These are phyloP conservation scores for Eupleurogrammus muticus DNA, from an alignment of 2,797 vertebrate species.

Conservation along the genomic window DNA sequence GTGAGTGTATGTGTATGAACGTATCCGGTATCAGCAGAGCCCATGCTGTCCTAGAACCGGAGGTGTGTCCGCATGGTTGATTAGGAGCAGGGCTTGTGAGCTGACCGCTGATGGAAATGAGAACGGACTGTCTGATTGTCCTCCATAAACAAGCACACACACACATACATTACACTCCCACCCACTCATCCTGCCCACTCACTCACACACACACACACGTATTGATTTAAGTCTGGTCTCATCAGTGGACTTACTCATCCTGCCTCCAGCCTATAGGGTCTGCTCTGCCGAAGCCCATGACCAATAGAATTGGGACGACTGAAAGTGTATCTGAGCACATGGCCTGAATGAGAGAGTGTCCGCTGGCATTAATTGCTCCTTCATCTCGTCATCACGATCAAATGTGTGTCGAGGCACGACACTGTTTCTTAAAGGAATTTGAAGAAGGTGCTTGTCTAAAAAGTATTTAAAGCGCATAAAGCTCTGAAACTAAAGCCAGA, in stretches of 20 bases:
- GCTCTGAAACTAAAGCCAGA: neutral
- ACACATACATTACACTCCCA: slow-evolving; percentile 34
- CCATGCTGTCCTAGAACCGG: slow-evolving; percentile 62
- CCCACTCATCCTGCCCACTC: slow-evolving; percentile 31
- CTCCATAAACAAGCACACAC: slow-evolving; percentile 52
- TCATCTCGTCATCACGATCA: neutral
- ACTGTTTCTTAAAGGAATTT: neutral
- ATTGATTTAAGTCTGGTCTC: slow-evolving; percentile 72
- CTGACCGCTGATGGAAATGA: slow-evolving; percentile 60
- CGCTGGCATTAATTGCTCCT: slow-evolving; percentile 5
- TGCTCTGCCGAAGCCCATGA: slow-evolving; percentile 53
- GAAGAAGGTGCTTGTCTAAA: neutral
- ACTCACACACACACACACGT: slow-evolving; percentile 21
- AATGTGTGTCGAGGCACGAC: slow-evolving; percentile 4
- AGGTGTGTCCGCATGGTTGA: slow-evolving; percentile 63
- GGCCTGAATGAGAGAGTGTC: slow-evolving; percentile 12
- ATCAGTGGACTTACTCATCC: slow-evolving; percentile 78
- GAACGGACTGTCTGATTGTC: slow-evolving; percentile 56
- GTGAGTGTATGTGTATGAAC: slow-evolving; percentile 14
- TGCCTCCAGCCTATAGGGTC: slow-evolving; percentile 71
- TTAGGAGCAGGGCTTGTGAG: slow-evolving; percentile 51
- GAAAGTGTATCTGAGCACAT: slow-evolving; percentile 30
- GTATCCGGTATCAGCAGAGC: slow-evolving; percentile 62
- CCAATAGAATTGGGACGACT: slow-evolving; percentile 54
- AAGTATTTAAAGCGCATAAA: neutral